Conservation (phyloP, 2,113 vertebrate genomes). For the Theristicus caerulescens region DNA sequence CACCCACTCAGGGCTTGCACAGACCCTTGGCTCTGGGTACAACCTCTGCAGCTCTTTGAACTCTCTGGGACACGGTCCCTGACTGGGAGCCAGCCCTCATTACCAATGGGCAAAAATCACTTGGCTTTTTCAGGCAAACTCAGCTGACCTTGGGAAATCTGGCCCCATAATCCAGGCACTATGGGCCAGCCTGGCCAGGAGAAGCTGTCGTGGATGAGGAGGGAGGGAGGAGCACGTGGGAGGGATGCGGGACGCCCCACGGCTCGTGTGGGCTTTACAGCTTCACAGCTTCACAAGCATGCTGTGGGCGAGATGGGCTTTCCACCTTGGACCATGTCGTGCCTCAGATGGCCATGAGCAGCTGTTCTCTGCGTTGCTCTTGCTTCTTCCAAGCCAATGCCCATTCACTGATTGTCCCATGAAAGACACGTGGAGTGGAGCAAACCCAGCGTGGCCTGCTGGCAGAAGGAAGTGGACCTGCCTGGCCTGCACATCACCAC, state of each 20-base stretch:
- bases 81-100: neutral
- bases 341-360: neutral
- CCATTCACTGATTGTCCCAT: accelerated
- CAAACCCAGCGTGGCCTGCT: accelerated
- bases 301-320: neutral
- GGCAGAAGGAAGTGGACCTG: neutral
- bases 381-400: neutral
- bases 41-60: neutral
- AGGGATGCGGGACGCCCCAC: neutral
- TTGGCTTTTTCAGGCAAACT: neutral
- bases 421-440: accelerated
- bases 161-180: too few species aligned
- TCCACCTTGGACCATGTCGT: accelerated
- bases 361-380: neutral
- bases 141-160: neutral
- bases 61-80: accelerated
- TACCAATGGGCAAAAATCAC: neutral
- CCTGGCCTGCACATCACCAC: too few species aligned
- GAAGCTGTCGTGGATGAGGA: neutral
- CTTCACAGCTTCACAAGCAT: too few species aligned
- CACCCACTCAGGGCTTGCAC: neutral
- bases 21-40: neutral
- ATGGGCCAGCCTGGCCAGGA: neutral
- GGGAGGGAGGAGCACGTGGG: neutral
- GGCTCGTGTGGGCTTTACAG: accelerated